These are phyloP conservation scores for Panagrolaimus sp. DNA, from an alignment of 1,140 invertebrate genomes.

Conservation along the genomic window DNA sequence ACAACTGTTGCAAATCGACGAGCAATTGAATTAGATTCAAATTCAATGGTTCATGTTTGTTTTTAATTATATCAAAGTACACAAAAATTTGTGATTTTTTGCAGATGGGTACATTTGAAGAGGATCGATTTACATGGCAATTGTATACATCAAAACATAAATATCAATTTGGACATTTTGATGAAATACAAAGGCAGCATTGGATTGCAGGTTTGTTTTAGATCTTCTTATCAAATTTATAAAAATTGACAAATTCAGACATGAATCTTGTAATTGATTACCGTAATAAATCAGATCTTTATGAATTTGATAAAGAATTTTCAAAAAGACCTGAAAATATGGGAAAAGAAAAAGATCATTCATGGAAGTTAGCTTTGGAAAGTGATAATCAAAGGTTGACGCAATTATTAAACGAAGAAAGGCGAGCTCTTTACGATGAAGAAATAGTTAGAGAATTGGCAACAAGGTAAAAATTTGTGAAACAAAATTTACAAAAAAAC, in stretches of 20 bases:
- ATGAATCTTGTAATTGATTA: conserved; percentile 28
- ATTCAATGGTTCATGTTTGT: conserved; percentile 19
- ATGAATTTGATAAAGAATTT: conserved; percentile 18
- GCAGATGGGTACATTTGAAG: conserved; percentile 26
- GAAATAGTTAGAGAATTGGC: conserved; percentile 25
- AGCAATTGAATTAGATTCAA: conserved; percentile 16
- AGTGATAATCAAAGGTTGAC: conserved; percentile 26
- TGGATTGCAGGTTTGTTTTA: conserved; percentile 26
- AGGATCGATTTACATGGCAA: conserved; percentile 28
- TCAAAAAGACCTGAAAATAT: conserved; percentile 23
- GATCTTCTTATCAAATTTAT: background rate
- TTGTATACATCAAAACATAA: conserved; percentile 19
- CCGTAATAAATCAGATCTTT: conserved; percentile 22
- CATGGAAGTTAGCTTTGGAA: conserved; percentile 24
- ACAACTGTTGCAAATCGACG: conserved; percentile 24
- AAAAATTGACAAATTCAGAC: conserved; percentile 23
- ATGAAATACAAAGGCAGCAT: conserved; percentile 28
- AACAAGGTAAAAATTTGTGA: conserved; percentile 11
- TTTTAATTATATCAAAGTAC: background rate
- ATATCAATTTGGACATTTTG: conserved; percentile 33
- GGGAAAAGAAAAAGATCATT: conserved; percentile 24
- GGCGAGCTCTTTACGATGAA: conserved; percentile 22
- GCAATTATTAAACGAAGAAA: conserved; percentile 18
- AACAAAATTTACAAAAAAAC: background rate
- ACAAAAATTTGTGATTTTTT: background rate